Evolutionary conservation across 2,888 invertebrate species (phyloP).

Genomic region (Drosophila differens): DNA sequence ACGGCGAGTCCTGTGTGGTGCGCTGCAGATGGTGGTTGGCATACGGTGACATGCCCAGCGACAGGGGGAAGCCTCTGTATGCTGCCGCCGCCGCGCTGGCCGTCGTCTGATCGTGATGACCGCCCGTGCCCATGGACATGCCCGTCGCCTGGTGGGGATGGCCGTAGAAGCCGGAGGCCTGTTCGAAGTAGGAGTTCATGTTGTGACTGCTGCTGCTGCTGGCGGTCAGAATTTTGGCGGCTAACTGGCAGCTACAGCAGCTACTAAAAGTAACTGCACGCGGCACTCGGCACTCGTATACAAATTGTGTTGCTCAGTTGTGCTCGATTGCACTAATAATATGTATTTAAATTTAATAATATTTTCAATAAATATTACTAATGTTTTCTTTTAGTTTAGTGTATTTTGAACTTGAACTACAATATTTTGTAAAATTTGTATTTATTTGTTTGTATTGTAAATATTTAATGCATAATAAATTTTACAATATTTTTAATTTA

Average conservation of each 20-base stretch:
- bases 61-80: conserved; percentile 94
- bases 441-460: not conserved
- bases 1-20: conserved; percentile 95
- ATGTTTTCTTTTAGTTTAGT: conserved; percentile 6
- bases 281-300: conserved; percentile 40
- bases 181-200: conserved; percentile 98
- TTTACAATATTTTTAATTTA: conserved; percentile 12
- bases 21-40: conserved; percentile 92
- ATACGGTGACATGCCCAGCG: conserved; percentile 94
- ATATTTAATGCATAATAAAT: conserved; percentile 42
- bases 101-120: conserved; percentile 90
- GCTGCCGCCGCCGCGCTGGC: conserved; percentile 88
- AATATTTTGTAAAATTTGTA: conserved; percentile 14
- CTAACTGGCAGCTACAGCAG: conserved; percentile 70
- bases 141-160: conserved; percentile 93
- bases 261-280: conserved; percentile 63
- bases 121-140: conserved; percentile 88
- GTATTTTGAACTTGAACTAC: conserved; percentile 6
- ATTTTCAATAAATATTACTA: conserved; percentile 11
- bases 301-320: conserved; percentile 12
- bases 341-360: conserved; percentile 8
- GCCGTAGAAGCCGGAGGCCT: conserved; percentile 96
- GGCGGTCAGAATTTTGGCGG: conserved; percentile 85
- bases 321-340: conserved; percentile 9
- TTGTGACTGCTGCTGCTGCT: conserved; percentile 82